Conservation (phyloP, 1,140 invertebrate genomes). For the Monomorium pharaonis region DNA sequence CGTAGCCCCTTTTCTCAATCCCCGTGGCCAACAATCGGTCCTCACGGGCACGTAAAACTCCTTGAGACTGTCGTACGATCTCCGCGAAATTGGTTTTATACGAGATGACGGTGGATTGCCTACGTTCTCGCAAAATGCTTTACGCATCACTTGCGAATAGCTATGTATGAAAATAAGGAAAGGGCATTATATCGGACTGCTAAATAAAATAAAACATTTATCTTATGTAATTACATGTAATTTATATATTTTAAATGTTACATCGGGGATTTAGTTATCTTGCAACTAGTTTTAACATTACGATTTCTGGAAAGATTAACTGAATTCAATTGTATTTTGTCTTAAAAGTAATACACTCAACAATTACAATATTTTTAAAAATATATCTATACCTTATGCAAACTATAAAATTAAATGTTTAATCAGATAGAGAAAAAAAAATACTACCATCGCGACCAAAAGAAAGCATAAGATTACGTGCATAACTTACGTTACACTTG, state of each 20-base stretch:
- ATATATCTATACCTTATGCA: not conserved
- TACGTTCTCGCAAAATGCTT: conserved; percentile 35
- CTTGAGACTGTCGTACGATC: conserved; percentile 71
- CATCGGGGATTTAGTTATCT: too few species aligned
- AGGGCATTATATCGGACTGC: not conserved
- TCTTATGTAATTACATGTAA: not conserved
- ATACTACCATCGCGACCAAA: too few species aligned
- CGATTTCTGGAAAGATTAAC: not conserved
- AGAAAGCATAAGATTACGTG: too few species aligned
- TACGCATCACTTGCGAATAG: conserved; percentile 29
- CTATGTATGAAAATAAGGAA: not conserved
- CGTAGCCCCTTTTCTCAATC: conserved; percentile 49
- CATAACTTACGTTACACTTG: too few species aligned
- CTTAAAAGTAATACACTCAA: not conserved
- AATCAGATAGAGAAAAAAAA: not conserved
- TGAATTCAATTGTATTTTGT: not conserved
- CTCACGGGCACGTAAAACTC: conserved; percentile 79
- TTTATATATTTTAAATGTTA: conserved; percentile 2
- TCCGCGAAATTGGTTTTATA: conserved; percentile 71
- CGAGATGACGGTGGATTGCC: conserved; percentile 44
- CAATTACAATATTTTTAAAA: not conserved
- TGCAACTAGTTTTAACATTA: not conserved
- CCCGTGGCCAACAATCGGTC: conserved; percentile 77
- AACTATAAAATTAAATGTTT: not conserved
- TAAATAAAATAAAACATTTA: not conserved